These are phyloP conservation scores for Celastrina argiolus DNA, from an alignment of 2,888 invertebrate species.

Conservation along the genomic window DNA sequence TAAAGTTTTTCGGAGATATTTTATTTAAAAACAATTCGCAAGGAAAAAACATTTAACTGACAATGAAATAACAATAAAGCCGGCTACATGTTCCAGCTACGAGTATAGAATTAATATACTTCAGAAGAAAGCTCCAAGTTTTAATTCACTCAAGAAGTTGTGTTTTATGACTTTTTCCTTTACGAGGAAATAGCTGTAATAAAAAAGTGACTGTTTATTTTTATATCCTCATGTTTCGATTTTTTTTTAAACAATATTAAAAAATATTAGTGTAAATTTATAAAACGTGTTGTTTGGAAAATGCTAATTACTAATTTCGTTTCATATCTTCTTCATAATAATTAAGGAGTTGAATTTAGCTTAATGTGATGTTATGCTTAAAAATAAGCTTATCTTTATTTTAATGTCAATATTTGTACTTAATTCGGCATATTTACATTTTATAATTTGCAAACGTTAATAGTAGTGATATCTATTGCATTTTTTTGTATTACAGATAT, in stretches of 20 bases:
- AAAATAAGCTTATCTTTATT: too few species aligned
- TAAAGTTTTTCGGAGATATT: not conserved
- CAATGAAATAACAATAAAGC: slow-evolving; percentile 28
- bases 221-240: not conserved
- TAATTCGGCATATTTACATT: too few species aligned
- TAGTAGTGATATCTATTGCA: too few species aligned
- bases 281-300: not conserved
- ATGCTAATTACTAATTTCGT: too few species aligned
- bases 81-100: slow-evolving; percentile 26
- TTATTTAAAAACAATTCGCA: not conserved
- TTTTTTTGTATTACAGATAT: too few species aligned
- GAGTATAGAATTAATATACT: slow-evolving; percentile 33
- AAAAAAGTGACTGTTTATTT: slow-evolving; percentile 21
- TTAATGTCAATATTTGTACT: too few species aligned
- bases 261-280: not conserved
- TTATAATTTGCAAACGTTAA: too few species aligned
- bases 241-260: not conserved
- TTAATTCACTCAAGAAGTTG: slow-evolving; percentile 34
- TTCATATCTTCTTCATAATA: too few species aligned
- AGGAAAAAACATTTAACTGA: not conserved
- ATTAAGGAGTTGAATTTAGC: too few species aligned
- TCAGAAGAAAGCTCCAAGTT: slow-evolving; percentile 33
- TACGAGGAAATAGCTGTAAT: slow-evolving; percentile 26
- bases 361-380: too few species aligned
- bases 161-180: slow-evolving; percentile 35